Evolutionary conservation across 2,888 invertebrate genomes (phyloP).

Genomic region (Acanthosepion pharaonis): DNA sequence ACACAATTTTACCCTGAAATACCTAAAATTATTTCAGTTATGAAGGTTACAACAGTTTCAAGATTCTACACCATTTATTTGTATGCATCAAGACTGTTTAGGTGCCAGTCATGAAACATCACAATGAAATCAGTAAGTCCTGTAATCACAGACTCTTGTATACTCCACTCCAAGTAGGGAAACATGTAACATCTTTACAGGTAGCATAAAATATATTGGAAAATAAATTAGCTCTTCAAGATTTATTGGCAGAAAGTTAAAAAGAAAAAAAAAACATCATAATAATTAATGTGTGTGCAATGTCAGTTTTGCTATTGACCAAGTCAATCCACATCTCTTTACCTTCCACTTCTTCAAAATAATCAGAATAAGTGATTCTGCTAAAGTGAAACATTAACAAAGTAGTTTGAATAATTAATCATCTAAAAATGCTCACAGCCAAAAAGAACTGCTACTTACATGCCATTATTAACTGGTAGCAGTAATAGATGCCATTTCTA

Average conservation of each 20-base stretch:
- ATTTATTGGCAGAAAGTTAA: not conserved
- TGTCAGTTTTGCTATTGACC: not conserved
- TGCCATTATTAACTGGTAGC: too few relatives aligned
- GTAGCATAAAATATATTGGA: not conserved
- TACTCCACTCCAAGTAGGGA: not conserved
- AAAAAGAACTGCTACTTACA: not conserved
- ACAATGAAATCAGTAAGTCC: not conserved
- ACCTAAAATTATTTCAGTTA: not conserved
- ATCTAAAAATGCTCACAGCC: not conserved
- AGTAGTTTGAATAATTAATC: conserved; percentile 33
- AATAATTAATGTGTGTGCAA: too few relatives aligned
- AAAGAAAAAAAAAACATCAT: not conserved
- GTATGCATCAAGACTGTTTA: not conserved
- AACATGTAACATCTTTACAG: not conserved
- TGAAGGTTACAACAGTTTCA: not conserved
- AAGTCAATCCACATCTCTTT: not conserved
- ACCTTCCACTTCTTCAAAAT: not conserved
- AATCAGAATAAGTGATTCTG: conserved; percentile 10
- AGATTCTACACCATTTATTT: not conserved
- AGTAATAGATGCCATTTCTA: too few relatives aligned
- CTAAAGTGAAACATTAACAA: not conserved
- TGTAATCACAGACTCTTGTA: not conserved
- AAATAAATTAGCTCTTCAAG: not conserved
- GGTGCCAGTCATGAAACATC: not conserved
- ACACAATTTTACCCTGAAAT: too few relatives aligned